Evolutionary conservation across 2,888 invertebrate species (phyloP).

Genomic region (Eumacrocentrus americanus): DNA sequence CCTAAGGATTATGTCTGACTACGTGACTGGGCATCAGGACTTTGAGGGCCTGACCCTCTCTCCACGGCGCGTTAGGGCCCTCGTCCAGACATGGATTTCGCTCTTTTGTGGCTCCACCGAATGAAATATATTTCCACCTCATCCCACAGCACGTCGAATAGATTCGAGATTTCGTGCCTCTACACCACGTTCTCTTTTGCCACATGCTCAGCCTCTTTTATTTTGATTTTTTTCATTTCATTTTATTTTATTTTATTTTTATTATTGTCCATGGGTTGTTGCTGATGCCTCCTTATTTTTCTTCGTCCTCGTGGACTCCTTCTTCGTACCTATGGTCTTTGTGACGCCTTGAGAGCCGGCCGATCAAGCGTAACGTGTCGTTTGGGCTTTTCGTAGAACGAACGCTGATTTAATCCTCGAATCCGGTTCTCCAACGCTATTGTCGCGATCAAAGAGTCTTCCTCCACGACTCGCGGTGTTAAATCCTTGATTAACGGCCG

Average conservation of each 20-base stretch:
- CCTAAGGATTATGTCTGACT: no score
- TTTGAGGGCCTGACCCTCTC: not conserved
- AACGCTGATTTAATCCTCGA: conserved; percentile 50
- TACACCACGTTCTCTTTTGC: conserved; percentile 22
- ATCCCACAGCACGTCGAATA: conserved; percentile 40
- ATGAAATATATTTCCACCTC: conserved; percentile 45
- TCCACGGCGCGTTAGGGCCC: conserved; percentile 48
- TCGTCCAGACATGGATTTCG: conserved; percentile 49
- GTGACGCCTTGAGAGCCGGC: conserved; percentile 31
- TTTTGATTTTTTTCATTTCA: not conserved
- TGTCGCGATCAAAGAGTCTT: conserved; percentile 24
- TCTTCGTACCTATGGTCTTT: conserved; percentile 27
- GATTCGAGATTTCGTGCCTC: conserved; percentile 46
- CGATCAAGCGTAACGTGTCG: conserved; percentile 38
- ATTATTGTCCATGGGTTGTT: not conserved
- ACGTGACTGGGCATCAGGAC: no score
- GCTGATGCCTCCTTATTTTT: conserved; percentile 26
- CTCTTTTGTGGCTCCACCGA: conserved; percentile 46
- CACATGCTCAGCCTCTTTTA: not conserved
- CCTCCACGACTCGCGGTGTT: conserved; percentile 13
- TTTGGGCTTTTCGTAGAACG: conserved; percentile 30
- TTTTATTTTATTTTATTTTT: not conserved
- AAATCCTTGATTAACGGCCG: conserved; percentile 28
- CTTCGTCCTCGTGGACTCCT: conserved; percentile 1
- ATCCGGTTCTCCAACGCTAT: conserved; percentile 50